Percentiles rank a stretch among this genome's conserved stretches.
Evolutionary conservation across 2,888 invertebrate species (phyloP).

Genomic region (Latrodectus hesperus): DNA sequence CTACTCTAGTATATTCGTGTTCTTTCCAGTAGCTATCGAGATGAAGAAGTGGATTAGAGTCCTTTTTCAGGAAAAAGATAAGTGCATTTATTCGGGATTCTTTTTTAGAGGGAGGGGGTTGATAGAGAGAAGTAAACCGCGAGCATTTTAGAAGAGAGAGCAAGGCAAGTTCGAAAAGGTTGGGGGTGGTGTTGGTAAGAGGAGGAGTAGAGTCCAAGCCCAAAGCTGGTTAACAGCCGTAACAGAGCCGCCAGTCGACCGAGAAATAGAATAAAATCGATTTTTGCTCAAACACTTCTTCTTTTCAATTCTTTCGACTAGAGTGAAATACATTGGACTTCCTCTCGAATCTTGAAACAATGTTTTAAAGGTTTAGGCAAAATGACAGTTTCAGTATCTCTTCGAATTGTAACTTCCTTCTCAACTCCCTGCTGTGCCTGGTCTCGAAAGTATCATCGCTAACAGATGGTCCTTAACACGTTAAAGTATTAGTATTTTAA

Average conservation of each 20-base stretch:
- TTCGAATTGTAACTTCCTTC: no score
- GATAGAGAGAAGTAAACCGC: constrained; percentile 47
- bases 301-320: constrained; percentile 61
- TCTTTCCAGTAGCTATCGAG: constrained; percentile 13
- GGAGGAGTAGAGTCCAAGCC: constrained; percentile 27
- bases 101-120: not conserved
- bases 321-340: constrained; percentile 52
- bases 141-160: constrained; percentile 44
- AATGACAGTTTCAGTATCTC: constrained; percentile 22
- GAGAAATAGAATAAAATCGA: constrained; percentile 69
- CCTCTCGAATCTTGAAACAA: constrained; percentile 59
- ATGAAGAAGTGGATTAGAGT: constrained; percentile 60
- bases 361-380: constrained; percentile 59
- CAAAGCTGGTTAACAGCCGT: constrained; percentile 69
- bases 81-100: constrained; percentile 59
- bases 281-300: constrained; percentile 67
- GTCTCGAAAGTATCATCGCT: no score
- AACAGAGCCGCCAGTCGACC: constrained; percentile 67
- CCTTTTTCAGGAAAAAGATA: constrained; percentile 54
- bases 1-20: not conserved
- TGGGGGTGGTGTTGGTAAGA: not conserved
- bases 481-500: no score
- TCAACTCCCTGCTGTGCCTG: no score
- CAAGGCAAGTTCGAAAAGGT: constrained; percentile 26
- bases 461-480: no score